Evolutionary conservation across 2,113 vertebrate species (phyloP).

Genomic region (Psilopogon haemacephalus): DNA sequence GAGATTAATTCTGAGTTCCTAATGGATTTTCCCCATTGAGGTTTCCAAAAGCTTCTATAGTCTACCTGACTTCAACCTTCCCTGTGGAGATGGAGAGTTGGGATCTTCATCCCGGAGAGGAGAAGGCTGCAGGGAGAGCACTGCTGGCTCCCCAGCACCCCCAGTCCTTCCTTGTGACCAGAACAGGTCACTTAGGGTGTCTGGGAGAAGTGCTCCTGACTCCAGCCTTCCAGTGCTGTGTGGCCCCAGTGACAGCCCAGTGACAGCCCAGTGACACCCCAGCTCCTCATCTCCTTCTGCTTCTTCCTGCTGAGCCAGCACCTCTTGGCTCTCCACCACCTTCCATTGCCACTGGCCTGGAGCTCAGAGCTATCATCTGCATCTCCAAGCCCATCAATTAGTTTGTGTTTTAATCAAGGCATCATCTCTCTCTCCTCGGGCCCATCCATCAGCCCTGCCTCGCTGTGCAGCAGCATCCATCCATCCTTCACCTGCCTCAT

Average conservation of each 20-base stretch:
- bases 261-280: not conserved
- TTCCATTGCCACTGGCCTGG: not conserved
- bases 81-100: too few relatives aligned
- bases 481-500: constrained; percentile 39
- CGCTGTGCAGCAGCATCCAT: not conserved
- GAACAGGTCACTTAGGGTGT: not conserved
- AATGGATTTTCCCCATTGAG: not conserved
- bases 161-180: not conserved
- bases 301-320: not conserved
- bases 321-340: not conserved
- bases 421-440: not conserved
- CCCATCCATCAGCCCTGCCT: not conserved
- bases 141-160: too few relatives aligned
- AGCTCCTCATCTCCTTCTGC: not conserved
- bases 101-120: too few relatives aligned
- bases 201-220: not conserved
- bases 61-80: not conserved
- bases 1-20: constrained; percentile 13
- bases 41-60: not conserved
- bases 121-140: too few relatives aligned
- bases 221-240: accelerated
- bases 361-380: not conserved
- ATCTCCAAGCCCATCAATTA: constrained; percentile 36
- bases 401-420: constrained; percentile 20
- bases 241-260: not conserved